These are phyloP conservation scores for Sylvicola cinctus DNA, from an alignment of 2,888 invertebrate genomes.

Conservation along the genomic window DNA sequence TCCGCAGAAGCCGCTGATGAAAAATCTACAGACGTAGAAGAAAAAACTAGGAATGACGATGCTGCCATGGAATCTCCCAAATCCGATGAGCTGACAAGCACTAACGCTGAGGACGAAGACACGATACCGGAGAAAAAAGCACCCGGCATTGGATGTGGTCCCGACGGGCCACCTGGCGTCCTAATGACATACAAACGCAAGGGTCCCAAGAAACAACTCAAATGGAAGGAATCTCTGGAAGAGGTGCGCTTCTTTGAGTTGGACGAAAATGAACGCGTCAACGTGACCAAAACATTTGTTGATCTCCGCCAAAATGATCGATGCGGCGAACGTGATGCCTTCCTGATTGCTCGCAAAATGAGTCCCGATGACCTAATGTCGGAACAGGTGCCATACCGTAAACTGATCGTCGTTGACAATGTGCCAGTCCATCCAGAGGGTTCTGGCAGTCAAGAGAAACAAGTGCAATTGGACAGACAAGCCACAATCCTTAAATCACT, in stretches of 20 bases:
- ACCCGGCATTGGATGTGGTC: constrained; percentile 24
- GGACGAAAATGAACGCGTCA: constrained; percentile 89
- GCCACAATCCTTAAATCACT: constrained; percentile 62
- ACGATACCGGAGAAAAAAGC: constrained; percentile 10
- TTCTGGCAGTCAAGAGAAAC: constrained; percentile 66
- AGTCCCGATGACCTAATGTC: constrained; percentile 63
- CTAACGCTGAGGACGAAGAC: background rate
- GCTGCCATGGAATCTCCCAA: constrained; percentile 25
- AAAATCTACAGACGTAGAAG: constrained; percentile 5
- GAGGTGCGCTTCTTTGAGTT: constrained; percentile 79
- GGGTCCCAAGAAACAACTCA: constrained; percentile 59
- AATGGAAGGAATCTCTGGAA: constrained; percentile 62
- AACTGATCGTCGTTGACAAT: constrained; percentile 45
- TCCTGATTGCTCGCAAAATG: constrained; percentile 54
- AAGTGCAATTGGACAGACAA: constrained; percentile 71
- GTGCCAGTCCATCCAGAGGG: constrained; percentile 47
- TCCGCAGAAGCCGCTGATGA: constrained; percentile 11
- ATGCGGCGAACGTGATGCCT: constrained; percentile 63
- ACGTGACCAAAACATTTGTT: constrained; percentile 78
- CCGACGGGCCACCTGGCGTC: constrained; percentile 51
- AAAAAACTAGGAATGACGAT: no score
- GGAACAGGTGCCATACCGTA: constrained; percentile 53
- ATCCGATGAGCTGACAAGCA: constrained; percentile 13
- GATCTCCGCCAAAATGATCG: constrained; percentile 85
- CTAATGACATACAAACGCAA: constrained; percentile 47